Percentiles rank a stretch among this genome's conserved stretches.
These are phyloP conservation scores for Tapirus indicus DNA, from an alignment of 2,797 vertebrate species.

Conservation along the genomic window DNA sequence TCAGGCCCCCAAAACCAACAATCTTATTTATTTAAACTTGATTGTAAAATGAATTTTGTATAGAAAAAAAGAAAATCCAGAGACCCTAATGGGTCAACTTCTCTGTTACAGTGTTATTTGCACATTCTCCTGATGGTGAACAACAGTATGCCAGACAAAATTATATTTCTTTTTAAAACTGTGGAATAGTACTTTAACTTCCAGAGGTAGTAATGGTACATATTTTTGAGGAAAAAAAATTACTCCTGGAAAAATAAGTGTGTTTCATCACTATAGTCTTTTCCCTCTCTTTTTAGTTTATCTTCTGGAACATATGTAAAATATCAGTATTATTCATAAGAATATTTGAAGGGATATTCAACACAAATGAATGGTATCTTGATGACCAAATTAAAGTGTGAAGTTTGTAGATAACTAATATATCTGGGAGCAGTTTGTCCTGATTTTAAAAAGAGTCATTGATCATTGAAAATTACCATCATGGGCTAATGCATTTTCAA, in stretches of 20 bases:
- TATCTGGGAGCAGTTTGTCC: not conserved
- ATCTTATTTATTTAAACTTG: slow-evolving; percentile 30
- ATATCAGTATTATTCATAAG: not conserved
- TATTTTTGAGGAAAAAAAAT: not conserved
- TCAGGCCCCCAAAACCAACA: not conserved
- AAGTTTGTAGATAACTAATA: not conserved
- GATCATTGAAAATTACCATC: not conserved
- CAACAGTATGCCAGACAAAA: not conserved
- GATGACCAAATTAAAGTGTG: slow-evolving; percentile 32
- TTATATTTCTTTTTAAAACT: slow-evolving; percentile 17
- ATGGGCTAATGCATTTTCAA: slow-evolving; percentile 2
- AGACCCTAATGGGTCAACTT: not conserved
- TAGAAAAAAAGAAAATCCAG: not conserved
- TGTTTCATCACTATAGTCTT: not conserved
- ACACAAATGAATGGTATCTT: not conserved
- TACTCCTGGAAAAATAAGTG: not conserved
- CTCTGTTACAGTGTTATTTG: not conserved
- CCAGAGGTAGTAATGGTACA: not conserved
- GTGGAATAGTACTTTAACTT: slow-evolving; percentile 42
- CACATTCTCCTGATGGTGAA: not conserved
- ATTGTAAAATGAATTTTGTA: slow-evolving; percentile 14
- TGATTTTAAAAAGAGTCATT: slow-evolving; percentile 8
- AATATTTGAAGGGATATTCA: not conserved
- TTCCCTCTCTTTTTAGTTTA: not conserved
- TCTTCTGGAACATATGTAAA: not conserved